Evolutionary conservation across 2,113 vertebrate genomes (phyloP), one percentile per base, ranked within the genome.

Genomic region (Spea bombifrons): DNA sequence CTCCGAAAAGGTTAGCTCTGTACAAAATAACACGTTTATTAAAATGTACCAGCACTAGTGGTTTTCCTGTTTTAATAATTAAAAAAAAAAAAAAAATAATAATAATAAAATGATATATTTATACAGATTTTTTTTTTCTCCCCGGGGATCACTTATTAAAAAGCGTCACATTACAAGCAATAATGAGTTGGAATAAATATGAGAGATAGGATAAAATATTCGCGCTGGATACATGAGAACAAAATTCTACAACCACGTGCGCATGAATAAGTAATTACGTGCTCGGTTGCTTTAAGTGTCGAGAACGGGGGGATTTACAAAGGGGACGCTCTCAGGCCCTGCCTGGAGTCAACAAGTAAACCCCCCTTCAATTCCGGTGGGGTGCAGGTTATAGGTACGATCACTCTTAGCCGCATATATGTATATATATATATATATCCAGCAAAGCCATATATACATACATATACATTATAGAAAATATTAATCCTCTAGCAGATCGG

Each of bases 161-260:
- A 94, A 95, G 94, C 92, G 92, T 92, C 94, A 95, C 92, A 86
- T 90, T 93, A 94, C 88, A 93, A 91, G 92, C 85, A 84, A 30
- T 87, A 87, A 90, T 82, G 90, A 93, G 88, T 90, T 90, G 91
- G 92, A 94, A 95, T 95, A 96, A 96, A 97, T 94, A 96, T 91
- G 94, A 89, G 85, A 87, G 86, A 87, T 82, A 82, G 86, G 88
- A 88, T 90, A 93, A 94, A 92, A 93, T 90, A 87, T 81, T 87
- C 83, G 92, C 91, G 92, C 89, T 85, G 87, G 85, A 85, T 88
- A 90, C 86, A 84, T 80, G 83, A 85, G 86, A 87, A 87, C 84
- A 86, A 88, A 90, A 82, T 81, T 78, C 88, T 93, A 93, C 85
- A 89, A 88, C 89, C 92, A 93, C 87, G 5, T 68, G 84, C 83